These are phyloP conservation scores for Eretmochelys imbricata DNA, from an alignment of 2,113 vertebrate genomes.

Conservation along the genomic window DNA sequence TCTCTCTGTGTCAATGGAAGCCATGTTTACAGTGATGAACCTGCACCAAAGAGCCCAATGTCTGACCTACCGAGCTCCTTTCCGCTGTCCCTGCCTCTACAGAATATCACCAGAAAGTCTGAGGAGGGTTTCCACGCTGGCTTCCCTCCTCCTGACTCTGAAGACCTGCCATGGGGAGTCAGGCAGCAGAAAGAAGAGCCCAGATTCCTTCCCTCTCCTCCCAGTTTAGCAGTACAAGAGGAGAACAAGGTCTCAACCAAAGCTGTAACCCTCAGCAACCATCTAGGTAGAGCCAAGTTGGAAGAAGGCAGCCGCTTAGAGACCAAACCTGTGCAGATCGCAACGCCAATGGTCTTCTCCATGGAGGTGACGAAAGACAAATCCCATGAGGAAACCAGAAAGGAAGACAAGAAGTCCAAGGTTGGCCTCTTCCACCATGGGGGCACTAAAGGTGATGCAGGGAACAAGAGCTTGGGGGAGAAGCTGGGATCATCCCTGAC, in stretches of 20 bases:
- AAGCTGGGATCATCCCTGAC: slow-evolving; percentile 23
- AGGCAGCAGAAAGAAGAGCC: slow-evolving; percentile 61
- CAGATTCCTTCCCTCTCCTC: slow-evolving; percentile 61
- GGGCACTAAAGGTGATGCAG: slow-evolving; percentile 69
- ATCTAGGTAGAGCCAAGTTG: slow-evolving; percentile 66
- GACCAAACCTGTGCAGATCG: slow-evolving; percentile 66
- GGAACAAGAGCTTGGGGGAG: slow-evolving; percentile 70
- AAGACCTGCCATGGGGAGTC: not conserved
- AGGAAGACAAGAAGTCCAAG: slow-evolving; percentile 79
- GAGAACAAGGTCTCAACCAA: slow-evolving; percentile 82
- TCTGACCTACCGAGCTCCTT: slow-evolving; percentile 76
- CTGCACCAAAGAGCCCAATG: slow-evolving; percentile 62
- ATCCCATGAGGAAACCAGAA: slow-evolving; percentile 22
- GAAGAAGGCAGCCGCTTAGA: slow-evolving; percentile 56
- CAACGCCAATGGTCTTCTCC: slow-evolving; percentile 52
- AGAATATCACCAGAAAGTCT: slow-evolving; percentile 62
- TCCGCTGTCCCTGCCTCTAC: slow-evolving; percentile 79
- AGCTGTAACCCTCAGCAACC: slow-evolving; percentile 80
- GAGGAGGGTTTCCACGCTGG: slow-evolving; percentile 76
- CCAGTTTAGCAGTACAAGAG: slow-evolving; percentile 57
- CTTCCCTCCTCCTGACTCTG: slow-evolving; percentile 21
- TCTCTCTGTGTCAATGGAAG: slow-evolving; percentile 91
- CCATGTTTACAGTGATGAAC: slow-evolving; percentile 82
- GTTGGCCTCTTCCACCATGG: slow-evolving; percentile 83
- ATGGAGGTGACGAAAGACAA: slow-evolving; percentile 58